Percentiles rank a stretch among this genome's conserved stretches.
phyloP scores from a whole-genome alignment of 2,113 vertebrate genomes.

The Cygnus atratus region DNA sequence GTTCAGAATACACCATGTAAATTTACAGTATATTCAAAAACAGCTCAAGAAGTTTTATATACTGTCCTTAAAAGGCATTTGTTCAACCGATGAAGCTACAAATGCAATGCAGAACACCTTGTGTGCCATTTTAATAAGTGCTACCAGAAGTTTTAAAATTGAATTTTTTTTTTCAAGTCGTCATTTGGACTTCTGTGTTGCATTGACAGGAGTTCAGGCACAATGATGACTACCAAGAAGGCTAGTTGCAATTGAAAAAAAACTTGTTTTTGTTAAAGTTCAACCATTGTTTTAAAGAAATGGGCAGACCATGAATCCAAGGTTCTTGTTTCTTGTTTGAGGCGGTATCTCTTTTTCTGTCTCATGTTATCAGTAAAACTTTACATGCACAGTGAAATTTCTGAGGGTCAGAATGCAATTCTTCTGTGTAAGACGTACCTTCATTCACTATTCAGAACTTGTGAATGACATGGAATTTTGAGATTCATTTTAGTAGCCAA shows the following conservation, averaged over 20 bases:
- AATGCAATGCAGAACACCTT: background rate
- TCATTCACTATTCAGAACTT: background rate
- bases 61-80: background rate
- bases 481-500: background rate
- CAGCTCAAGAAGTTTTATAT: background rate
- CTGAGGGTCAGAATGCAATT: background rate
- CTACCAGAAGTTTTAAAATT: background rate
- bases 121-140: background rate
- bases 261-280: background rate
- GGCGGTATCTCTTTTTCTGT: background rate
- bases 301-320: background rate
- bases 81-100: background rate
- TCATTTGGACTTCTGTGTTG: background rate
- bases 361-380: background rate
- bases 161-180: background rate
- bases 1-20: background rate
- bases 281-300: background rate
- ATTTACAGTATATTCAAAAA: background rate
- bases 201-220: background rate
- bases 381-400: background rate
- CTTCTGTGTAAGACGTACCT: background rate
- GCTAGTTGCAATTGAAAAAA: background rate
- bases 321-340: background rate
- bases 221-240: background rate
- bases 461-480: background rate